Base-by-base conservation (phyloP, 2,797 vertebrate species). In the Scolopax bukidnonensis region DNA sequence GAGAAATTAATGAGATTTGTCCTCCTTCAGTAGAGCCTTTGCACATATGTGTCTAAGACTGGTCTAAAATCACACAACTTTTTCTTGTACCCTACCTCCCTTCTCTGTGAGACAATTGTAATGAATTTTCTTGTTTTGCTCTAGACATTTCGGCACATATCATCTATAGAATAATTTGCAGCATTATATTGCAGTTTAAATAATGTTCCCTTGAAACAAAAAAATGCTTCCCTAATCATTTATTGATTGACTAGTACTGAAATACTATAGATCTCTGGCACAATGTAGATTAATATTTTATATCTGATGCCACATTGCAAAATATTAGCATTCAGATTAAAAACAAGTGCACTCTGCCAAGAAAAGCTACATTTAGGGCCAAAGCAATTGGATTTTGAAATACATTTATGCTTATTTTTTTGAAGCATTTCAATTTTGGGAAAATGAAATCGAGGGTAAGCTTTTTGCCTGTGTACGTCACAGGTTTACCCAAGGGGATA, bases 311-410 rank as follows among this genome's bases (percentile, higher is more conserved):
- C 76, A 90, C 87, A 91, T 86, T 93, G 57, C 84, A 95, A 97
- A 97, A 97, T 97, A 97, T 96, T 97, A 97, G 84, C 92, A 94
- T 95, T 94, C 96, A 92, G 87, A 96, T 95, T 95, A 97, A 97
- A 95, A 94, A 96, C 87, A 96, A 96, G 75, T 76, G 57, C 28
- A 45, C 63, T 40, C 84, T 97, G 89, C 93, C 95, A 96, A 90
- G 83, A 94, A 93, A 96, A 91, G 41, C 71, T 84, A 91, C 73
- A 63, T 95, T 89, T 95, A 57, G 64, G 93, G 89, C 95, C 91
- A 98, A 96, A 97, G 89, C 82, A 96, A 96, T 80, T 90, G 91
- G 81, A 89, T 93, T 97, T 92, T 94, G 86, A 97, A 90, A 93
- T 96, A 95, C 78, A 95, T 93, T 86, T 95, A 95, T 93, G 73